These are phyloP conservation scores for Phaenicophaeus curvirostris DNA, from an alignment of 2,797 vertebrate genomes.

Conservation along the genomic window DNA sequence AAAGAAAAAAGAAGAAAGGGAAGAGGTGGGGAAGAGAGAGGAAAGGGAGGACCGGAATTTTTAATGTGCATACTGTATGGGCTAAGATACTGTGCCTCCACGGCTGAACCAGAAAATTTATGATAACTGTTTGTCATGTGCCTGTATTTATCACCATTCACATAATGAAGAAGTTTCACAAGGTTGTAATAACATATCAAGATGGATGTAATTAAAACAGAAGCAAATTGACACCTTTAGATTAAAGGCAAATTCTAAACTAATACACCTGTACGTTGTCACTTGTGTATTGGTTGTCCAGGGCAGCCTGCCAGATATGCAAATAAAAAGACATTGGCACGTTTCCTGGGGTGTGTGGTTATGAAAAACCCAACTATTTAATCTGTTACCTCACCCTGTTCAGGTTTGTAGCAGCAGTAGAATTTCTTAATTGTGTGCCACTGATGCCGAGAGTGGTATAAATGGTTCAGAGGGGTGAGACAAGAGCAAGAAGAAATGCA, in stretches of 20 bases:
- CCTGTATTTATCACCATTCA: conserved; percentile 76
- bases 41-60: conserved; percentile 14
- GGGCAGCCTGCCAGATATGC: conserved; percentile 79
- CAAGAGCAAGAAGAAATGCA: conserved; percentile 45
- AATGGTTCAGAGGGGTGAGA: conserved; percentile 22
- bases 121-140: conserved; percentile 77
- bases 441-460: conserved; percentile 62
- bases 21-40: neutral
- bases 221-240: conserved; percentile 80
- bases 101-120: conserved; percentile 75
- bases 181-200: conserved; percentile 78
- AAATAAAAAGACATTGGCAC: conserved; percentile 80
- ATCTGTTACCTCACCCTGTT: conserved; percentile 74
- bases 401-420: conserved; percentile 60
- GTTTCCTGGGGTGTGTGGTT: conserved; percentile 75
- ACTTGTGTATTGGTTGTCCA: conserved; percentile 69
- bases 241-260: conserved; percentile 78
- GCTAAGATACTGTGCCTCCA: conserved; percentile 62
- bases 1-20: neutral
- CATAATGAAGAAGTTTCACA: conserved; percentile 78
- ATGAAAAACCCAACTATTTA: conserved; percentile 75
- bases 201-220: conserved; percentile 81
- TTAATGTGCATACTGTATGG: conserved; percentile 41
- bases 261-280: conserved; percentile 76
- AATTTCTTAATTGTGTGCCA: conserved; percentile 75